Percentiles rank a stretch among this genome's conserved stretches.
Conservation (phyloP, 2,888 invertebrate species). For the Orthosia cruda region DNA sequence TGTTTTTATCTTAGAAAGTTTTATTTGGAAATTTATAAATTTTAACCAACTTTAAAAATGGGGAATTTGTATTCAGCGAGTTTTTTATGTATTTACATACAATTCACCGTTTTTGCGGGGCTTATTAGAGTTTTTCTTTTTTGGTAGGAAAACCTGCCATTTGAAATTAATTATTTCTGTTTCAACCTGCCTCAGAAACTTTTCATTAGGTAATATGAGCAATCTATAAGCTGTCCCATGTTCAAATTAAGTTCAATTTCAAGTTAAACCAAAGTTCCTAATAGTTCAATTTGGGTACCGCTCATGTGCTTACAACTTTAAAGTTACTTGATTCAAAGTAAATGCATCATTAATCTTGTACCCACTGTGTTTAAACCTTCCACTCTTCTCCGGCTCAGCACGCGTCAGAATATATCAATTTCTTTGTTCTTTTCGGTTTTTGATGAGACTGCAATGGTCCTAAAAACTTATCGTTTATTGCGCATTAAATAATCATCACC, state of each 20-base stretch:
- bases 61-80: no score
- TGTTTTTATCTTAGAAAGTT: neutral
- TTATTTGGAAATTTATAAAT: no score
- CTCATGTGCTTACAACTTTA: slow-evolving; percentile 53
- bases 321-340: slow-evolving; percentile 41
- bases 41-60: no score
- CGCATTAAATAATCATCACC: no score
- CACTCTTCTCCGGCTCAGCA: slow-evolving; percentile 5
- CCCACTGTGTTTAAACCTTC: neutral
- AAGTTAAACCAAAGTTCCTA: slow-evolving; percentile 45
- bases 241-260: slow-evolving; percentile 40
- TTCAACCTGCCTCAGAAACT: neutral
- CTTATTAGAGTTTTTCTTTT: no score
- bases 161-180: no score
- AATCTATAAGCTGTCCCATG: slow-evolving; percentile 8
- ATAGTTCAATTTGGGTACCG: slow-evolving; percentile 42
- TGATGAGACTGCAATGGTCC: neutral
- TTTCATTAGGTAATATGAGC: neutral
- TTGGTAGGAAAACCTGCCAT: no score
- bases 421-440: neutral
- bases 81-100: no score
- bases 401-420: neutral
- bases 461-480: neutral
- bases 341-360: slow-evolving; percentile 46
- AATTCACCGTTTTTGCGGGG: no score